These are phyloP conservation scores for Xenus cinereus DNA, from an alignment of 2,113 vertebrate species.

Conservation along the genomic window DNA sequence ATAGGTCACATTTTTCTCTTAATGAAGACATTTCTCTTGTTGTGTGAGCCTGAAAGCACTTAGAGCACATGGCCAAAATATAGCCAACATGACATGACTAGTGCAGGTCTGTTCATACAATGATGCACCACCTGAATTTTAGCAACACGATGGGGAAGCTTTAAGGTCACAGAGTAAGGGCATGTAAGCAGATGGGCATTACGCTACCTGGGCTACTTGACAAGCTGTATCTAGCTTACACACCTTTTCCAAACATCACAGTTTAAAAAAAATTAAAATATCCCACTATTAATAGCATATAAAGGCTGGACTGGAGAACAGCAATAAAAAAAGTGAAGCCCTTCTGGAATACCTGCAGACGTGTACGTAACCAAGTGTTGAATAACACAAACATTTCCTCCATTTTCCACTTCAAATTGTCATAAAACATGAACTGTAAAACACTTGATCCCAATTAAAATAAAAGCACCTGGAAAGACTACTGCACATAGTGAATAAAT, in stretches of 20 bases:
- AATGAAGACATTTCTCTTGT: background rate
- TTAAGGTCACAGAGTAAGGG: background rate
- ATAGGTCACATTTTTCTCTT: background rate
- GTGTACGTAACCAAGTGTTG: background rate
- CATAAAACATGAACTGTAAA: background rate
- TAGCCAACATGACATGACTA: background rate
- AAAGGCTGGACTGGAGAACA: background rate
- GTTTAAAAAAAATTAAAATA: background rate
- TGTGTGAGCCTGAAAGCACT: background rate
- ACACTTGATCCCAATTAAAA: background rate
- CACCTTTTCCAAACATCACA: background rate
- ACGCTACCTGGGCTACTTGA: background rate
- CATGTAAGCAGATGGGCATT: background rate
- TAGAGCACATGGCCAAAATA: background rate
- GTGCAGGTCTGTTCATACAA: background rate
- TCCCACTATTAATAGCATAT: background rate
- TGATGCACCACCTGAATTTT: background rate
- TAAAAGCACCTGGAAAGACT: background rate
- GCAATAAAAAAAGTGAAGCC: background rate
- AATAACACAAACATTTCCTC: background rate
- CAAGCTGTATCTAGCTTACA: background rate
- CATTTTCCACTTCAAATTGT: background rate
- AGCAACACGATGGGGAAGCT: background rate
- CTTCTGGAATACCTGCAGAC: background rate
- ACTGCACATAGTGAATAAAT: background rate